A percentile compares a stretch with the other conserved stretches of the same genome.
These are phyloP conservation scores for Epizoanthus rinbou DNA, from an alignment of 92 coral and sea anemone genomes.

Conservation along the genomic window DNA sequence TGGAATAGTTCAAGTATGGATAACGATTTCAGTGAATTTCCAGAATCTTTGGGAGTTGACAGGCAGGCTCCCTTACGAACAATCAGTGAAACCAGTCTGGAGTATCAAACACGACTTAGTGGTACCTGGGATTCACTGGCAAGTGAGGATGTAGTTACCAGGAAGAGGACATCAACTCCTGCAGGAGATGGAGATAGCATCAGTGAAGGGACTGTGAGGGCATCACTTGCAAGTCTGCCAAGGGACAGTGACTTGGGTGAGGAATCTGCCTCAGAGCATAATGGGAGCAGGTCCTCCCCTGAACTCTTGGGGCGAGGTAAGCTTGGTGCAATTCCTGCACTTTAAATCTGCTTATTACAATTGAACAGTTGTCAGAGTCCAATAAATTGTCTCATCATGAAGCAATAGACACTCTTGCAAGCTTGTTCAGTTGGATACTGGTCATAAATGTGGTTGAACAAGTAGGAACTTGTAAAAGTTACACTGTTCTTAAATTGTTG, in stretches of 20 bases:
- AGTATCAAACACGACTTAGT: constrained; percentile 24
- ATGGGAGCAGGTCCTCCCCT: constrained; percentile 87
- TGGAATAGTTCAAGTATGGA: constrained; percentile 82
- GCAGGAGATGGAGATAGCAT: constrained; percentile 41
- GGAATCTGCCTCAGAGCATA: constrained; percentile 53
- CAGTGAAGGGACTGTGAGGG: constrained; percentile 40
- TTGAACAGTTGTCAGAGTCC: neutral
- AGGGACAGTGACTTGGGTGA: constrained; percentile 49
- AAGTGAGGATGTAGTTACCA: constrained; percentile 29
- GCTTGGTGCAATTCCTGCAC: neutral
- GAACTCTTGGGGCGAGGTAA: constrained; percentile 67
- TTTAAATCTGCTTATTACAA: neutral
- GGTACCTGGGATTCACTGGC: constrained; percentile 10
- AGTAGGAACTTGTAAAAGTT: too few relatives aligned
- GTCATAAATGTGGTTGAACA: neutral
- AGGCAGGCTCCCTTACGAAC: constrained; percentile 55
- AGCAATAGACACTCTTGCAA: neutral
- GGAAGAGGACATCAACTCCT: constrained; percentile 55
- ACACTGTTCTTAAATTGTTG: too few relatives aligned
- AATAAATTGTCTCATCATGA: too few relatives aligned
- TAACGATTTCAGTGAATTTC: constrained; percentile 50
- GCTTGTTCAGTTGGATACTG: neutral
- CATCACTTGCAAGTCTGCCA: constrained; percentile 40
- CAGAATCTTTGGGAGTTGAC: constrained; percentile 38
- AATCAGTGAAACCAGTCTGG: constrained; percentile 73